Evolutionary conservation across 2,888 invertebrate species (phyloP).

Genomic region (Synanthedon myopaeformis): DNA sequence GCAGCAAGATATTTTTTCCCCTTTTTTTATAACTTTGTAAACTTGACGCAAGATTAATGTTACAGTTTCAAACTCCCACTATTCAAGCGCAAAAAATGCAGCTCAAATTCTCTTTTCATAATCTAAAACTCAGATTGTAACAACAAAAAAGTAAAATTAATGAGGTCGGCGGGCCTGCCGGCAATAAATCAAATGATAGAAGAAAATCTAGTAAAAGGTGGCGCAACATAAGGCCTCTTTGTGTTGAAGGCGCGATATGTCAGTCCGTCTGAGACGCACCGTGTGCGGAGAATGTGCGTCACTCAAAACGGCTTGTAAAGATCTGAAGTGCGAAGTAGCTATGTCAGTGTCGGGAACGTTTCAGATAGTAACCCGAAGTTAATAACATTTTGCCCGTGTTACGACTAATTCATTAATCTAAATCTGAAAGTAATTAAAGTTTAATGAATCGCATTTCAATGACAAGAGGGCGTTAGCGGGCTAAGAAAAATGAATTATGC

Average conservation of each 20-base stretch:
- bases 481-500: not conserved
- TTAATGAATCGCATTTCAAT: conserved; percentile 6
- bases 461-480: not conserved
- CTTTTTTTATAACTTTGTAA: not conserved
- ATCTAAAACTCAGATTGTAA: not conserved
- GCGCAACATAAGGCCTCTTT: not conserved
- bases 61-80: not conserved
- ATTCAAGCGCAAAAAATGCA: not conserved
- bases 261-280: not conserved
- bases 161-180: conserved; percentile 3
- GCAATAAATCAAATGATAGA: conserved; percentile 8
- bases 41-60: not conserved
- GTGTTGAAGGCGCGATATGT: conserved; percentile 1
- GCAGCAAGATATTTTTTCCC: not conserved
- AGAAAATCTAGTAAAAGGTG: conserved; percentile 1
- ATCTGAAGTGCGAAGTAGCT: not conserved
- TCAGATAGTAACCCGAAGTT: conserved; percentile 9
- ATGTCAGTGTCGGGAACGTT: conserved; percentile 3
- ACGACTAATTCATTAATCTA: conserved; percentile 12
- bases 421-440: conserved; percentile 16
- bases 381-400: conserved; percentile 9
- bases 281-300: not conserved
- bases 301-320: not conserved
- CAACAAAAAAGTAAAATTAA: conserved; percentile 10
- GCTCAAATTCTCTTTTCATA: not conserved